phyloP scores from a whole-genome alignment of 1,140 invertebrate genomes.

The Temnothorax longispinosus region DNA sequence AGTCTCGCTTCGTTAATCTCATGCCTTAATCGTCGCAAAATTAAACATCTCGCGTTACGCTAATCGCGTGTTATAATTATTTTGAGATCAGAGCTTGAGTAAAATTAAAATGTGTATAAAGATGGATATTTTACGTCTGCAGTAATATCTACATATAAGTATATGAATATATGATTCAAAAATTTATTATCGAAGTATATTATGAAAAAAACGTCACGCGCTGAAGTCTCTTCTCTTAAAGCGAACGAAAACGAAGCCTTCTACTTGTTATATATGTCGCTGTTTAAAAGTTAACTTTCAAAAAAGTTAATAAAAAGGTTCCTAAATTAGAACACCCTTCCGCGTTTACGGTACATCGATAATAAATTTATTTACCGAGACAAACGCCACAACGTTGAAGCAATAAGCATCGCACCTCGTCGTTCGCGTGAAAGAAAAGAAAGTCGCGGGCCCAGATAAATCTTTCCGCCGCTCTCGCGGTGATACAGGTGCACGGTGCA shows the following conservation, averaged over 20 bases:
- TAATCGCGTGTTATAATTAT: neutral
- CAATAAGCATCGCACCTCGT: slow-evolving; percentile 13
- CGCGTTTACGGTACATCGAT: slow-evolving; percentile 12
- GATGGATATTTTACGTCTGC: neutral
- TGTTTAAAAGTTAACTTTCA: neutral
- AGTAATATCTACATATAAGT: neutral
- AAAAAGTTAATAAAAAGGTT: slow-evolving; percentile 9
- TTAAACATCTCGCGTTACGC: neutral
- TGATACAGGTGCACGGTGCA: neutral
- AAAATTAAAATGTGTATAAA: neutral
- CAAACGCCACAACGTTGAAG: slow-evolving; percentile 11
- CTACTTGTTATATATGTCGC: neutral
- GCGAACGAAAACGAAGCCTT: neutral
- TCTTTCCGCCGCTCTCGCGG: slow-evolving; percentile 18
- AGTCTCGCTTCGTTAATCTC: slow-evolving; percentile 9
- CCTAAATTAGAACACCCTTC: neutral
- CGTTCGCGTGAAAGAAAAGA: neutral
- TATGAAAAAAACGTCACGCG: neutral
- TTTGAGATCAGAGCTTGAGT: neutral
- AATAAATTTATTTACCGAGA: slow-evolving; percentile 48
- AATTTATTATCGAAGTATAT: neutral
- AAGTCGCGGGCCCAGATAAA: slow-evolving; percentile 14
- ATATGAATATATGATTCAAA: neutral
- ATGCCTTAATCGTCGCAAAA: neutral
- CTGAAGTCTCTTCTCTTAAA: neutral